Evolutionary conservation across 2,797 vertebrate genomes (phyloP), one percentile per base, ranked within the genome.

Genomic region (Rhinatrema bivittatum): DNA sequence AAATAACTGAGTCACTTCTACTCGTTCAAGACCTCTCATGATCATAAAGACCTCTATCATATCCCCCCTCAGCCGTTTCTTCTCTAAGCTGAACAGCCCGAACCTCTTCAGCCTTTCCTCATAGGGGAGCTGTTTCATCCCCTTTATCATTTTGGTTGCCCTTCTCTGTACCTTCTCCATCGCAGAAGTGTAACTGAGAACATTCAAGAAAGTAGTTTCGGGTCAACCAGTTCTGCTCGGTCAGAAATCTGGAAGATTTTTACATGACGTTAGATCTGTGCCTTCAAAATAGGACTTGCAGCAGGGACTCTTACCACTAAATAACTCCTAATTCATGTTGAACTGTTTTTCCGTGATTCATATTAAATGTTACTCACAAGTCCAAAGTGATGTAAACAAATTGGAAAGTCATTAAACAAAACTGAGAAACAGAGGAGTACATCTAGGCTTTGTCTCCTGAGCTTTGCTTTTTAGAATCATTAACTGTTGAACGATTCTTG

Each of bases 321-420:
- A 56, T 59, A 28, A 33, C 22, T 56, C 52, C 5, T 27, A 21
- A 29, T 55, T 56, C 33, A 20, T 29, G 25, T 6, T 13, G 12
- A 16, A 24, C 9, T 37, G 12, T n/a, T 16, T 13, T n/a, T 23
- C 22, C 50, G 50, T 24, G 9, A 46, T 50, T 58, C 28, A 10
- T 37, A 53, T 20, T 39, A 56, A 49, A 20, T 56, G 8, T n/a
- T 39, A 34, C n/a, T n/a, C n/a, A n/a, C 6, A 25, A 24, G 13
- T 39, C 58, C 52, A 18, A 53, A 33, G 15, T 10, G 45, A 41
- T 53, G 47, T 52, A 45, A 53, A 50, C 43, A 36, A 51, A 48
- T 23, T 45, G 36, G 24, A 53, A 24, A 38, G 25, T 16, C 40
- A 13, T 37, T 46, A 33, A 53, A 60, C 56, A 56, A 36, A 4